Conservation (phyloP, 2,797 vertebrate species). For the Euthynnus affinis region DNA sequence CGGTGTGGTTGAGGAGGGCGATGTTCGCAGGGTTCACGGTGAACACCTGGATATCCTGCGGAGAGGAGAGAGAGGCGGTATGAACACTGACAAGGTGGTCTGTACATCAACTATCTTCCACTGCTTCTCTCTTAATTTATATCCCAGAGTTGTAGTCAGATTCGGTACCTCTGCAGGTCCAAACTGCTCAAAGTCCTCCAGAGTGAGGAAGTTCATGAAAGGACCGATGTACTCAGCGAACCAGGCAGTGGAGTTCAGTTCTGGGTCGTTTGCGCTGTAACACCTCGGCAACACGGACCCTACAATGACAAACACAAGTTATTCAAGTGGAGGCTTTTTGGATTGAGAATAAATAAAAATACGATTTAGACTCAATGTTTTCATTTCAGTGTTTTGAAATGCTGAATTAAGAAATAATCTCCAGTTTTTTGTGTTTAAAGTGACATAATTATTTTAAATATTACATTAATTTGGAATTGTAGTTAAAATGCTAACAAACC, state of each 20-base stretch:
- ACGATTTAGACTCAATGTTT: neutral
- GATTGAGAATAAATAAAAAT: neutral
- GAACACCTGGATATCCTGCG: constrained; percentile 78
- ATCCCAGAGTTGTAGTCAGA: neutral
- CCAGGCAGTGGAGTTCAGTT: constrained; percentile 86
- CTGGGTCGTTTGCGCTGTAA: constrained; percentile 68
- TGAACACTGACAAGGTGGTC: neutral
- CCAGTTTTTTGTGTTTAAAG: no score
- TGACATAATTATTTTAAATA: no score
- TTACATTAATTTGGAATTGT: no score
- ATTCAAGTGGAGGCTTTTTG: neutral
- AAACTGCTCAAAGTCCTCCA: constrained; percentile 72
- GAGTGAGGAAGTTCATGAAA: constrained; percentile 78
- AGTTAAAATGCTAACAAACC: no score
- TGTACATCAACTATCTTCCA: neutral
- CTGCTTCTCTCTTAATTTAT: neutral
- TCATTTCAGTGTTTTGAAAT: no score
- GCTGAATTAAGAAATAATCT: neutral
- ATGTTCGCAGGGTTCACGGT: constrained; percentile 78
- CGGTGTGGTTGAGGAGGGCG: constrained; percentile 66
- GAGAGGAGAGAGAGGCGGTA: neutral
- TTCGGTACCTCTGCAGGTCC: constrained; percentile 73
- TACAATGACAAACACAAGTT: constrained; percentile 40
- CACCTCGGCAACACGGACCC: constrained; percentile 74
- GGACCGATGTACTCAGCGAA: constrained; percentile 82